These are phyloP conservation scores for Penaeus vannamei DNA, from an alignment of 1,140 invertebrate species.

Conservation along the genomic window DNA sequence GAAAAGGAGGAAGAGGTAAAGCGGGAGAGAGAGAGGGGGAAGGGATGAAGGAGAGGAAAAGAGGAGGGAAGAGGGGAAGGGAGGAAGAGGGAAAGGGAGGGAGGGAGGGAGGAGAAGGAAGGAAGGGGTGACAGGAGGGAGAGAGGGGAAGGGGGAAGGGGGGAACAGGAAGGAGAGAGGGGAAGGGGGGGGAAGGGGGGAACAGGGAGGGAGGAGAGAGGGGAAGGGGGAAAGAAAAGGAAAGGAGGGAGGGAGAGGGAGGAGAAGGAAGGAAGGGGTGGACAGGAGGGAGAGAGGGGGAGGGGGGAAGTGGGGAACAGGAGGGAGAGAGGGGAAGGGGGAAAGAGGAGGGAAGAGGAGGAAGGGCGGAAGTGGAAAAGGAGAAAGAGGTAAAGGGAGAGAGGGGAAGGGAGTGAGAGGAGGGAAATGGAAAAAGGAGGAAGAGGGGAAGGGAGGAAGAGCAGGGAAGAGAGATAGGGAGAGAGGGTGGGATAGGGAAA, in stretches of 20 bases:
- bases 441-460: no score
- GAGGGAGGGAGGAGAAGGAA: neutral
- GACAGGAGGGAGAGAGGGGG: neutral
- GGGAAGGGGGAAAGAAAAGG: neutral
- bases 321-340: no score
- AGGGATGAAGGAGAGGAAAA: neutral
- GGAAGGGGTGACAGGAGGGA: neutral
- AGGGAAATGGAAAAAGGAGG: neutral
- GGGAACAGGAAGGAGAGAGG: neutral
- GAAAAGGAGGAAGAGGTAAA: no score
- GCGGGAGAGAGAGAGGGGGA: no score
- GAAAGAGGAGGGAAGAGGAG: no score
- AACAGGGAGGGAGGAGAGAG: neutral
- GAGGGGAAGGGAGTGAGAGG: neutral
- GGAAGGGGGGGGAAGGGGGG: neutral
- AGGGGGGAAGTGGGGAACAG: no score
- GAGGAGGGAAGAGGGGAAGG: neutral
- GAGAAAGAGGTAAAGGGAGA: neutral
- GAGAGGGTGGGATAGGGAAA: no score
- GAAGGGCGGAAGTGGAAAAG: no score
- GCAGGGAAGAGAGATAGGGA: no score
- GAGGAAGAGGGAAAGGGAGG: slow-evolving; percentile 3
- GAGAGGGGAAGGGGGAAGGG: slow-evolving; percentile 4
- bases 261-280: neutral
- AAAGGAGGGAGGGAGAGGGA: neutral